These are phyloP conservation scores for Lithophane semibrunnea DNA, from an alignment of 2,888 invertebrate species.

Conservation along the genomic window DNA sequence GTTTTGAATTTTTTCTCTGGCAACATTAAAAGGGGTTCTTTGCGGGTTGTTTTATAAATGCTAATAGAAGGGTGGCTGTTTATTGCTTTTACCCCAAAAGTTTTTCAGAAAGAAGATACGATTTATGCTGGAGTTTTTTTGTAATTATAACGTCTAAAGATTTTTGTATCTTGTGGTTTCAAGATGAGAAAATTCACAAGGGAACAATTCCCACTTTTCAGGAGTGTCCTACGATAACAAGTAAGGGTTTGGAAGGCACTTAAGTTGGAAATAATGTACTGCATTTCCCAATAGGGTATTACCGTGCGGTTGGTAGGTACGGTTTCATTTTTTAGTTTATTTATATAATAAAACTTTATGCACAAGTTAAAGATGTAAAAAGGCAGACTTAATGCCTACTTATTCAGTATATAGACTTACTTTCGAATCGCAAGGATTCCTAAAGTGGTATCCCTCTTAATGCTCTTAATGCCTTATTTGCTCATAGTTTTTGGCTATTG, in stretches of 20 bases:
- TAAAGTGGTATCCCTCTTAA: background rate
- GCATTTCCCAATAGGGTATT: slow-evolving; percentile 23
- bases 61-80: slow-evolving; percentile 43
- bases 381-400: no score
- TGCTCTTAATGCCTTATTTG: no score
- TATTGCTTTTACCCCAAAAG: slow-evolving; percentile 28
- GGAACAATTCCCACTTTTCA: slow-evolving; percentile 28
- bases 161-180: slow-evolving; percentile 45
- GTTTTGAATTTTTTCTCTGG: slow-evolving; percentile 57
- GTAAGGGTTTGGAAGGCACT: slow-evolving; percentile 29
- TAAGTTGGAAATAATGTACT: slow-evolving; percentile 32
- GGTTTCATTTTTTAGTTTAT: background rate
- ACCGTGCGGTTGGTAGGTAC: background rate
- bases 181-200: slow-evolving; percentile 38
- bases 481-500: no score
- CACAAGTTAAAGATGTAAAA: background rate
- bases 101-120: slow-evolving; percentile 30
- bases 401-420: background rate
- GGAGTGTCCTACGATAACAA: slow-evolving; percentile 28
- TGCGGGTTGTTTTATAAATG: slow-evolving; percentile 36
- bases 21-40: slow-evolving; percentile 55
- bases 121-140: slow-evolving; percentile 30
- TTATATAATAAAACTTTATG: no score
- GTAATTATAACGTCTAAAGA: slow-evolving; percentile 23
- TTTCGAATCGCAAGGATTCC: background rate